These are phyloP conservation scores for Taxidea taxus DNA, from an alignment of 2,113 vertebrate species.

Conservation along the genomic window DNA sequence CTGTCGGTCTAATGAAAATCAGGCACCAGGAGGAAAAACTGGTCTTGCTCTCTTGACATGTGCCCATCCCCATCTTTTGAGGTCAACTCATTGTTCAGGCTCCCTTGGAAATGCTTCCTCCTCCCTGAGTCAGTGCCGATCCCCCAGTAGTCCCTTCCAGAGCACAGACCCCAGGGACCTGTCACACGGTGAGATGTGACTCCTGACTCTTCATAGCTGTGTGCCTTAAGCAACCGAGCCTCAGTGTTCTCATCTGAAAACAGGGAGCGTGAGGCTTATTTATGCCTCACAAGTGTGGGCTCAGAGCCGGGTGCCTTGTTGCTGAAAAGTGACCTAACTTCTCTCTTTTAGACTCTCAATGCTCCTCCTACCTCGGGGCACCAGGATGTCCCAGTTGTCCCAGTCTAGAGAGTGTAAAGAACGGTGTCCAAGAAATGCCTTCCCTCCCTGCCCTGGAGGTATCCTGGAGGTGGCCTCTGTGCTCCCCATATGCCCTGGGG, in stretches of 20 bases:
- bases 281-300: accelerated
- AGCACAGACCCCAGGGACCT: not conserved
- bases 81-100: not conserved
- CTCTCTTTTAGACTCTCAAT: not conserved
- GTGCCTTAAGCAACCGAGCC: not conserved
- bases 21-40: not conserved
- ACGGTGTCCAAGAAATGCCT: not conserved
- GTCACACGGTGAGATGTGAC: not conserved
- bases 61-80: not conserved
- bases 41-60: not conserved
- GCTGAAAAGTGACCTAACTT: not conserved
- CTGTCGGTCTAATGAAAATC: too few species aligned
- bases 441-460: too few species aligned
- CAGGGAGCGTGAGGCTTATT: not conserved
- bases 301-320: not conserved
- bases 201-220: not conserved
- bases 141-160: not conserved
- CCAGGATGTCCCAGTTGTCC: accelerated
- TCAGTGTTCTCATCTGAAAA: not conserved
- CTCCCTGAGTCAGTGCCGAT: not conserved
- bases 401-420: not conserved
- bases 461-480: too few species aligned
- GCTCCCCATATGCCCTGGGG: accelerated
- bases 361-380: too few species aligned
- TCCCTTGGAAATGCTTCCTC: too few species aligned